Base-by-base conservation (phyloP, 2,888 invertebrate genomes). In the Brenthis hecate region DNA sequence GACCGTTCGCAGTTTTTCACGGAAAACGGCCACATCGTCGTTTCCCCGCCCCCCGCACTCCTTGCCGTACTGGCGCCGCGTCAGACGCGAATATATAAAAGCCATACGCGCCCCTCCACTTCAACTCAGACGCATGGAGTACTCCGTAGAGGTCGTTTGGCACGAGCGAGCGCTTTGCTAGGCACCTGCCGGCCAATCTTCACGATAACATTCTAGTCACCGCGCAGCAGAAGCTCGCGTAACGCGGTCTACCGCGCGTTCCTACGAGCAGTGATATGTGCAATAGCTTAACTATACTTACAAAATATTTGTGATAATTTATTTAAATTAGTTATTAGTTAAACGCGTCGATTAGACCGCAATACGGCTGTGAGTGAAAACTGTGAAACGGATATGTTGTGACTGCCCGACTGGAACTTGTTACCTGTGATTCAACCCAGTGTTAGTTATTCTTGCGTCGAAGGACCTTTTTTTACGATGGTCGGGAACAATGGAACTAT, bases 401-500 rank as follows among this genome's bases (percentile, higher is more conserved):
- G 92, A 92, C 91, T 92, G 91, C 85, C 90, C 81, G 91, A 92
- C 85, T 91, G 91, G 89, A 91, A 92, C 89, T 87, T 85, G 75
- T 86, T 88, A 84, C 89, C 92, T 83, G 90, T 91, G 87, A 89
- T 86, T 80, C 89, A 90, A 77, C 85, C 92, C 87, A 90, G 90
- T 91, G 91, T 85, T 83, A 84, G 85, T 88, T 87, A 86, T 88
- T 88, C 88, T 91, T 91, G 87, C 85, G 85, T 87, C 74, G 83
- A 86, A 82, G 87, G 82, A 85, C 85, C 86, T 74, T 87, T 89
- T 77, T 80, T 81, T 85, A 95, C 94, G 85, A 96, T 97, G 96
- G 96, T 97, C 91, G 96, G 96, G 91, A 96, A 95, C 93, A 96
- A 96, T 93, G 96, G 96, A 89, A 96, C 96, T 86, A 95, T 97